phyloP scores from a whole-genome alignment of 1,140 invertebrate genomes.

The Drosophila mauritiana region DNA sequence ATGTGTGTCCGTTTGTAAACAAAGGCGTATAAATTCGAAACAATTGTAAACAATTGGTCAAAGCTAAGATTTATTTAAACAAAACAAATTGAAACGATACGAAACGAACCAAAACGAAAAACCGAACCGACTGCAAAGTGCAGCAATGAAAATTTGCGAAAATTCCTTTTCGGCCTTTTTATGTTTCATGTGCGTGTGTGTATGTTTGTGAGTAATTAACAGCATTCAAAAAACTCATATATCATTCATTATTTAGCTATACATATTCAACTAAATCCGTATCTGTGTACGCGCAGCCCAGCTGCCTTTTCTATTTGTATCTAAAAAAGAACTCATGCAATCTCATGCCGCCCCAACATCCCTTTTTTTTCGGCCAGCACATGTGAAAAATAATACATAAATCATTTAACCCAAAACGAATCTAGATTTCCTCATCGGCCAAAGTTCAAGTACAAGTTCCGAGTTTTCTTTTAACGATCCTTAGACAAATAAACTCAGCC shows the following conservation, averaged over 20 bases:
- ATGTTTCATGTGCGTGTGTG: conserved; percentile 28
- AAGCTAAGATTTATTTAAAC: conserved; percentile 17
- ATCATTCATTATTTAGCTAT: conserved; percentile 24
- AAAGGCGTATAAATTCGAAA: conserved; percentile 5
- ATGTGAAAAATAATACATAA: conserved; percentile 53
- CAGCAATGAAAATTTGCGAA: conserved; percentile 17
- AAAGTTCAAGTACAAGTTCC: conserved; percentile 49
- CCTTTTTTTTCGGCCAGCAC: conserved; percentile 6
- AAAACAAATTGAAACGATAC: conserved; percentile 7
- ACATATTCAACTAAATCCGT: conserved; percentile 10
- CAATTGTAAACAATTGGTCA: conserved; percentile 29
- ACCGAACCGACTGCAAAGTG: conserved; percentile 19
- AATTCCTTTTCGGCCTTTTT: conserved; percentile 14
- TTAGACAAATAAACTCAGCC: conserved; percentile 33
- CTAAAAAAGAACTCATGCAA: conserved; percentile 13
- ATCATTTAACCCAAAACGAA: conserved; percentile 41
- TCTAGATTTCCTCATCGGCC: conserved; percentile 8
- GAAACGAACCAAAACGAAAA: background rate
- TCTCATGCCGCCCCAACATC: conserved; percentile 20
- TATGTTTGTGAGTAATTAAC: conserved; percentile 40
- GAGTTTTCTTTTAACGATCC: conserved; percentile 30
- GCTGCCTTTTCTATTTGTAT: conserved; percentile 6
- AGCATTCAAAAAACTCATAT: conserved; percentile 16
- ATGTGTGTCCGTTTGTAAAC: conserved; percentile 36
- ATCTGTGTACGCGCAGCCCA: conserved; percentile 1